Base-by-base conservation (phyloP, 2,888 invertebrate genomes). In the Andrena praecox region DNA sequence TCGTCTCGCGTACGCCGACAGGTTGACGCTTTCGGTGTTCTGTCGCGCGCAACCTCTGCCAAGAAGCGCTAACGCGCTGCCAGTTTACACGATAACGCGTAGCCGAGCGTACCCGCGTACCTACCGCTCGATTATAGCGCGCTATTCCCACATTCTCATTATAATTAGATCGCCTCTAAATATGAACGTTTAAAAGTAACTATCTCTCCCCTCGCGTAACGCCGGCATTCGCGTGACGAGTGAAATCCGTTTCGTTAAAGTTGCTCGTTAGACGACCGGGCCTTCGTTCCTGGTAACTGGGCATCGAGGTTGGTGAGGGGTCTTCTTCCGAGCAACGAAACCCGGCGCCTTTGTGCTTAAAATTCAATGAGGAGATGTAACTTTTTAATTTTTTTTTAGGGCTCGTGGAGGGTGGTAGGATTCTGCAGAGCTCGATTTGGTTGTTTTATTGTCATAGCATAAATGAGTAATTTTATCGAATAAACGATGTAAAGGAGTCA, bases 11-110 rank as follows among this genome's bases (percentile, higher is more conserved):
- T 66, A 62, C 71, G 77, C 42, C 62, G 82, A 77, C 82, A 70
- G 52, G 73, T 71, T 82, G 82, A 82, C 82, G 82, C 31, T 77
- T 70, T 72, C 68, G 27, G 59, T 77, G 69, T 81, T 72, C 54
- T 70, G 82, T 69, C 82, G 72, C 42, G 67, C 62, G 31, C 10
- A 35, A 54, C 50, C 69, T 52, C 66, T 83, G 83, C 83, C 83
- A 83, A 83, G 63, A 82, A 67, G 73, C 60, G 54, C 29, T 50
- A 82, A 68, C 72, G 54, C 20, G 77, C 35, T 83, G 77, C 82
- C 82, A 83, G 82, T 83, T 82, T 64, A 52, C 69, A 69, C 73
- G 82, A 82, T 77, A 77, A 77, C 77, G 59, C 74, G 77, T 63
- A 56, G 67, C 71, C 54, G 42, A 27, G 62, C 63, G 80, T 68